Evolutionary conservation across 2,888 invertebrate genomes (phyloP).

Genomic region (Leptinotarsa tumamoca): DNA sequence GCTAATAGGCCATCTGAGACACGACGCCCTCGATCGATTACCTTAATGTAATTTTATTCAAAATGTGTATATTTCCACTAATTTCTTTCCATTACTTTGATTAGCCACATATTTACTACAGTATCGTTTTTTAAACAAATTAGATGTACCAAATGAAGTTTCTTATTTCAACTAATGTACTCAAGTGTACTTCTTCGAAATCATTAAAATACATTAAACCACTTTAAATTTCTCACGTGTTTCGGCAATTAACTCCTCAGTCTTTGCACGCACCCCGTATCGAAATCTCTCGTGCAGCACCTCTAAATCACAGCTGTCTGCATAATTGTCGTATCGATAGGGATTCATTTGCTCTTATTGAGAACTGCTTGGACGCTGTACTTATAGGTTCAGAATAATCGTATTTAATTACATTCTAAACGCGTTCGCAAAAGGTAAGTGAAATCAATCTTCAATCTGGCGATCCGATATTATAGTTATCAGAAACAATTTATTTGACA

Average conservation of each 20-base stretch:
- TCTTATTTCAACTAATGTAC: not conserved
- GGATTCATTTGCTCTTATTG: not conserved
- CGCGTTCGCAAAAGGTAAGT: conserved; percentile 23
- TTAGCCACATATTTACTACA: too few relatives aligned
- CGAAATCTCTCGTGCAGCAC: not conserved
- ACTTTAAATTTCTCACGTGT: not conserved
- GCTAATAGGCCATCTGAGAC: too few relatives aligned
- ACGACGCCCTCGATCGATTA: too few relatives aligned
- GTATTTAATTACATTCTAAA: conserved; percentile 17
- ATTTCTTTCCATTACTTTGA: too few relatives aligned
- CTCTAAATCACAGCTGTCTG: conserved; percentile 4
- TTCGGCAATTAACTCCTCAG: not conserved
- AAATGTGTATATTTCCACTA: too few relatives aligned
- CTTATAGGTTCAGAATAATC: conserved; percentile 6
- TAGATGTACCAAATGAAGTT: too few relatives aligned
- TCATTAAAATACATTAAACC: conserved; percentile 1
- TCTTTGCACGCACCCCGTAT: not conserved
- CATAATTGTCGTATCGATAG: not conserved
- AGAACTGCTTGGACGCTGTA: not conserved
- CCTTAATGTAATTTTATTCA: too few relatives aligned
- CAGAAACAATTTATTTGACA: conserved; percentile 34
- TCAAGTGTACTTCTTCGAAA: not conserved
- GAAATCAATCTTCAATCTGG: conserved; percentile 36
- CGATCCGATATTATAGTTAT: conserved; percentile 32
- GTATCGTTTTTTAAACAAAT: too few relatives aligned